Evolutionary conservation across 1,140 invertebrate genomes (phyloP), one percentile per base, ranked within the genome.

Genomic region (Helicoverpa armigera): DNA sequence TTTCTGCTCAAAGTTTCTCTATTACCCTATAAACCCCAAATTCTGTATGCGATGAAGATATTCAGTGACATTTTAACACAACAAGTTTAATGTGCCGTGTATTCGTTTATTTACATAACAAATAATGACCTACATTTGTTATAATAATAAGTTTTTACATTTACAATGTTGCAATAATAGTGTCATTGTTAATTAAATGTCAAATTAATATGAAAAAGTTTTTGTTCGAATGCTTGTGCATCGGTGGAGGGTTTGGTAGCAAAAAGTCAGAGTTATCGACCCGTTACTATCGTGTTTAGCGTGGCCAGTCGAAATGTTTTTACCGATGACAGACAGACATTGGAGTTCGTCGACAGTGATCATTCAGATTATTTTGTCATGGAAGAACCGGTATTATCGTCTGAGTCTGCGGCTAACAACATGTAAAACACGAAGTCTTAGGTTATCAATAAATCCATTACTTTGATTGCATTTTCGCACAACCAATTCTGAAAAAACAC

Each of bases 1-100:
- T 82, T 86, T 86, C 83, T 84, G 85, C 87, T 88, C 83, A 80
- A 87, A 89, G 88, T 92, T 92, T 92, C 91, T 91, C 90, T 88
- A 89, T 89, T 87, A 91, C 87, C 90, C 89, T 90, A 90, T 85
- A 92, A 92, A 89, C 89, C 87, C 86, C 89, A 83, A 87, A 85
- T 78, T 85, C 76, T 83, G 77, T 43, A 72, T 73, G 77, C 56
- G 18, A 48, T 67, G 50, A 54, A 67, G 50, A 35, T 77, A 50
- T 79, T 51, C 10, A n/a, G 35, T 35, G 75, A 53, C 61, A 79
- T 58, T 79, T 69, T 11, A 69, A 67, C 12, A 29, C 69, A 58
- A 14, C 14, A 18, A 31, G 69, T 53, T 43, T 73, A 43, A 73
- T 12, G 53, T 48, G 43, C 7, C 12, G 35, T 65, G 29, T 43